Evolutionary conservation across 2,888 invertebrate genomes (phyloP).

Genomic region (Yponomeuta evonymella): DNA sequence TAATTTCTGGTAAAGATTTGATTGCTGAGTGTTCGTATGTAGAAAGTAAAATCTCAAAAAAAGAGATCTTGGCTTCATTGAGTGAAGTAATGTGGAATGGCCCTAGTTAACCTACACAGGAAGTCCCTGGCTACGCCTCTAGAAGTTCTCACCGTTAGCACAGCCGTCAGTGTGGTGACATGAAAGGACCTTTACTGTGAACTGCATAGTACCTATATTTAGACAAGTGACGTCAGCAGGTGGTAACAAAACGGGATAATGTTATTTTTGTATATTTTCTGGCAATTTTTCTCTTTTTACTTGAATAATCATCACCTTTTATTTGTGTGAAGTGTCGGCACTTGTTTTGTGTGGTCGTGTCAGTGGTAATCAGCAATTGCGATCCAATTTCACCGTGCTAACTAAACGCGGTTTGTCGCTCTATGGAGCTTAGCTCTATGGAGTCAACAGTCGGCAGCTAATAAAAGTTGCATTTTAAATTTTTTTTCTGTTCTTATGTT

Average conservation of each 20-base stretch:
- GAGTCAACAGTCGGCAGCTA: no score
- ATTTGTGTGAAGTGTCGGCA: not conserved
- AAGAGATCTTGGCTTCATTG: no score
- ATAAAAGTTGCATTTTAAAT: no score
- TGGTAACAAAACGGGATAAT: not conserved
- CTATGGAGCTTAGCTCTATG: no score
- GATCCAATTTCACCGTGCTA: not conserved
- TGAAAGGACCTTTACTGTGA: not conserved
- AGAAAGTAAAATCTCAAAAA: no score
- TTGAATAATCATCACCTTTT: not conserved
- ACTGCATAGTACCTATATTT: not conserved
- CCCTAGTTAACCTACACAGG: no score
- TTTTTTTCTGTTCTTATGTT: no score
- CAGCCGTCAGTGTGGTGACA: conserved; percentile 3
- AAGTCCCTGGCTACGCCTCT: no score
- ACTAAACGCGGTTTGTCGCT: no score
- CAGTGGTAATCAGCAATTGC: not conserved
- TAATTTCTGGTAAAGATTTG: no score
- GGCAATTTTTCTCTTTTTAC: not conserved
- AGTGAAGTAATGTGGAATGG: no score
- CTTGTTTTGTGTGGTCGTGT: not conserved
- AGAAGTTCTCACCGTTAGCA: not conserved
- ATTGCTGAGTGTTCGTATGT: no score
- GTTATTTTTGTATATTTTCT: not conserved
- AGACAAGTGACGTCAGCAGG: not conserved